Evolutionary conservation across 1,140 invertebrate genomes (phyloP).

Genomic region (Drosophila aff.): DNA sequence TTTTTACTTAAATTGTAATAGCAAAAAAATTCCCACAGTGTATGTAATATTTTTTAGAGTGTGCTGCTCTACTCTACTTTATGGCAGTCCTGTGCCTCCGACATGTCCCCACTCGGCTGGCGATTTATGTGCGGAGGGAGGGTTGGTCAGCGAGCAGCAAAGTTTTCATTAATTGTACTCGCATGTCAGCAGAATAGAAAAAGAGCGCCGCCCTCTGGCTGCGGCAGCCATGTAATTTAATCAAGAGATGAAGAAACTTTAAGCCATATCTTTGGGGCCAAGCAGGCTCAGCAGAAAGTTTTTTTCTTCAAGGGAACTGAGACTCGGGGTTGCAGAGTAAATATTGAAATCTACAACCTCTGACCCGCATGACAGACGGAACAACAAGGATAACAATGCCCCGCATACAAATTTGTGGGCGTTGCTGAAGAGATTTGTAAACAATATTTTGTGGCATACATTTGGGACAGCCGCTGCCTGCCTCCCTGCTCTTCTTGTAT

Average conservation of each 20-base stretch:
- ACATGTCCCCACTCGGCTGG: slow-evolving; percentile 46
- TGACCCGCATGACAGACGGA: slow-evolving; percentile 67
- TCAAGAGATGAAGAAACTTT: slow-evolving; percentile 73
- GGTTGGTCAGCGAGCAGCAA: slow-evolving; percentile 46
- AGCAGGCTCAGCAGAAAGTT: slow-evolving; percentile 58
- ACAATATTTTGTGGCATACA: slow-evolving; percentile 80
- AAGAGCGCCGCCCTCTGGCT: slow-evolving; percentile 21
- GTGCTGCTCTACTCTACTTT: slow-evolving; percentile 46
- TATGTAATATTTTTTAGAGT: slow-evolving; percentile 21
- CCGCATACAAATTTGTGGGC: slow-evolving; percentile 80
- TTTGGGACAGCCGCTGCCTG: slow-evolving; percentile 56
- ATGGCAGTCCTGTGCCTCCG: slow-evolving; percentile 60
- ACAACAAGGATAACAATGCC: slow-evolving; percentile 69
- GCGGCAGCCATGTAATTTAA: slow-evolving; percentile 73
- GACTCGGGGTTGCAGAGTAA: slow-evolving; percentile 54
- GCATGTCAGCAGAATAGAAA: slow-evolving; percentile 54
- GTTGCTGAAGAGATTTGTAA: slow-evolving; percentile 83
- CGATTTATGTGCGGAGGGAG: slow-evolving; percentile 61
- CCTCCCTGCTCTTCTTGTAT: background rate
- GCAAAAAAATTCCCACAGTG: background rate
- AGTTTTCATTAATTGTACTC: slow-evolving; percentile 66
- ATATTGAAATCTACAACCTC: slow-evolving; percentile 78
- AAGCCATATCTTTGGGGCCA: slow-evolving; percentile 51
- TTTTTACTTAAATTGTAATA: background rate
- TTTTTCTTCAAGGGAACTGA: slow-evolving; percentile 11